phyloP scores from a whole-genome alignment of 2,113 vertebrate genomes.

The Archocentrus centrarchus region DNA sequence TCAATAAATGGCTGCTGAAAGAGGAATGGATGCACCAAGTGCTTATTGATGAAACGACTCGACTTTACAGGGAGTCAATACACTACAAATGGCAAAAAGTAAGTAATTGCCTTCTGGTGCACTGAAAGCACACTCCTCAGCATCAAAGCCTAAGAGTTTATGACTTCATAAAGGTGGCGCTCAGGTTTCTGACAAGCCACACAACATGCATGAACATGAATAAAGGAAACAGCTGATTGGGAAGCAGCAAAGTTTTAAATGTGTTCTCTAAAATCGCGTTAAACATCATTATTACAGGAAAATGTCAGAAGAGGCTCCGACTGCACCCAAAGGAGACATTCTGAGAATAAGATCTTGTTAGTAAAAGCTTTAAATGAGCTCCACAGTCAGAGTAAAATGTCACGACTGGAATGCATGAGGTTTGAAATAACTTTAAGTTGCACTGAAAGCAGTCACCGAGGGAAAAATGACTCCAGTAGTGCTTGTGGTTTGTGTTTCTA shows the following conservation, averaged over 20 bases:
- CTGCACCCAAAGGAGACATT: neutral
- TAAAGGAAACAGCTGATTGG: neutral
- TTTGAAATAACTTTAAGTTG: neutral
- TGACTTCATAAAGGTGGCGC: neutral
- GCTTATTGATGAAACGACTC: conserved; percentile 30
- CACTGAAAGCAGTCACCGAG: neutral
- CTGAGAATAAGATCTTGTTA: neutral
- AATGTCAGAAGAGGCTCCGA: neutral
- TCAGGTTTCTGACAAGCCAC: conserved; percentile 9
- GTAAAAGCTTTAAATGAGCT: neutral
- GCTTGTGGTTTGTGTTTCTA: neutral
- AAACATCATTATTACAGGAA: neutral
- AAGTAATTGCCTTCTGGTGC: conserved; percentile 8
- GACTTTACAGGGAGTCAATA: conserved; percentile 27
- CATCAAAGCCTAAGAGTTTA: conserved; percentile 1
- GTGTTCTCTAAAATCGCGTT: neutral
- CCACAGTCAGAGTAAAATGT: neutral
- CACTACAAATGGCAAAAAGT: conserved; percentile 7
- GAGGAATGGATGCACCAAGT: conserved; percentile 11
- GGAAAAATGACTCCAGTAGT: neutral
- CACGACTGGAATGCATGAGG: neutral
- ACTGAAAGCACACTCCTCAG: neutral
- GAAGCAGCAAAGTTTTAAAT: neutral
- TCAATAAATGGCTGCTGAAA: conserved; percentile 35
- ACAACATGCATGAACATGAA: neutral